Base-by-base conservation (phyloP, 2,113 vertebrate species). In the Todiramphus chloris region DNA sequence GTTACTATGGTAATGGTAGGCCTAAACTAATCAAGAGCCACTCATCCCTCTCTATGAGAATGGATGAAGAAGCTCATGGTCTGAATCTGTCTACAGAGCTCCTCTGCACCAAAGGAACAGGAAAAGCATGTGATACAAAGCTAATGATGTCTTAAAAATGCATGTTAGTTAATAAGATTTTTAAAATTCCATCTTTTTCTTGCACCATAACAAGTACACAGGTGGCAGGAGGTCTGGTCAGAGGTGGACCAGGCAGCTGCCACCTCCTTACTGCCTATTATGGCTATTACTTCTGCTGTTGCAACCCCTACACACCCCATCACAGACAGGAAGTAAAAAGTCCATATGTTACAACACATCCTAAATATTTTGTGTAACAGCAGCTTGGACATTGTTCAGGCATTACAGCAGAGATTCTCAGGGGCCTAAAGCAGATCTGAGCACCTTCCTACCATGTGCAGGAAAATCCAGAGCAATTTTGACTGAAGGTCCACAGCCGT, bases 291-390 rank as follows among this genome's bases (percentile, higher is more conserved):
- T 76, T 43, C 39, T 68, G 37, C 80, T 51, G 69, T 60, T 48
- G 12, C 37, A 60, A 39, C 10, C 74, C 44, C 75, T 76, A 11
- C 16, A 25, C 1, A 3, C 21, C 67, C 37, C 53, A 33, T 3
- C 19, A 13, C 76, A 33, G 46, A 59, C 55, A 39, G 27, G 41
- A 55, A 77, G 69, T 25, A 67, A 50, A 28, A 33, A 37, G 81
- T 16, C 82, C 0, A 0, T n/a, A 10, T 3, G 23, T 55, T 83
- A 60, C 48, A 35, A 55, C 0, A 0, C 75, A 51, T 33, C 64
- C 67, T 17, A 64, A 94, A 67, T 48, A 37, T 3, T 30, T 4
- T 5, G 17, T 41, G 62, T n/a, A 44, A 90, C 60, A 70, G 79
- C 60, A 78, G 56, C 69, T 41, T 83, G 81, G 78, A 51, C 58